Evolutionary conservation across 2,888 invertebrate genomes (phyloP).

Genomic region (Thelaira solivaga): DNA sequence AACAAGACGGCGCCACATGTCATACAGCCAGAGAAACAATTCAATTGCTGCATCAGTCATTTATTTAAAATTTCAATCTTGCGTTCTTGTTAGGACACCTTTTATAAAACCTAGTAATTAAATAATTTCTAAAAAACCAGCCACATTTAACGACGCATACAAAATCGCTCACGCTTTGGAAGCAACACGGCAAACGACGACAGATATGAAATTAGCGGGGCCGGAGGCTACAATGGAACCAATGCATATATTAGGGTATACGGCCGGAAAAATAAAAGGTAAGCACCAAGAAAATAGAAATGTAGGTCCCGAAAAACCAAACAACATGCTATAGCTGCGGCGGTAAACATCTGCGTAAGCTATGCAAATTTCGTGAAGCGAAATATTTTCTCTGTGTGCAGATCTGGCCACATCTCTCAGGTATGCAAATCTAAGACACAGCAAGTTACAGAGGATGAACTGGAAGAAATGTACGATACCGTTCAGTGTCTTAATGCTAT

Average conservation of each 20-base stretch:
- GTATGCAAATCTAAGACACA: not conserved
- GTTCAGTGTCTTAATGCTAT: not conserved
- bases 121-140: constrained; percentile 50
- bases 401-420: constrained; percentile 7
- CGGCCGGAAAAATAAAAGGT: not conserved
- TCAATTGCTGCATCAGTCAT: no score
- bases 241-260: constrained; percentile 13
- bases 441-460: not conserved
- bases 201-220: constrained; percentile 9
- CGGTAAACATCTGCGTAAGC: not conserved
- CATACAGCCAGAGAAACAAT: no score
- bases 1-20: no score
- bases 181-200: constrained; percentile 1
- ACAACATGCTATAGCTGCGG: not conserved
- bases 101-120: no score
- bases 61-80: no score
- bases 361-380: not conserved
- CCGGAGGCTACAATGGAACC: not conserved
- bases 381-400: not conserved
- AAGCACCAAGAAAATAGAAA: not conserved
- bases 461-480: not conserved
- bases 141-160: constrained; percentile 14
- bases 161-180: constrained; percentile 18
- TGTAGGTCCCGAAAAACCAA: not conserved
- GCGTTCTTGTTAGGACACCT: no score